Conservation (phyloP, 2,113 vertebrate species). For the Maccullochella peelii region DNA sequence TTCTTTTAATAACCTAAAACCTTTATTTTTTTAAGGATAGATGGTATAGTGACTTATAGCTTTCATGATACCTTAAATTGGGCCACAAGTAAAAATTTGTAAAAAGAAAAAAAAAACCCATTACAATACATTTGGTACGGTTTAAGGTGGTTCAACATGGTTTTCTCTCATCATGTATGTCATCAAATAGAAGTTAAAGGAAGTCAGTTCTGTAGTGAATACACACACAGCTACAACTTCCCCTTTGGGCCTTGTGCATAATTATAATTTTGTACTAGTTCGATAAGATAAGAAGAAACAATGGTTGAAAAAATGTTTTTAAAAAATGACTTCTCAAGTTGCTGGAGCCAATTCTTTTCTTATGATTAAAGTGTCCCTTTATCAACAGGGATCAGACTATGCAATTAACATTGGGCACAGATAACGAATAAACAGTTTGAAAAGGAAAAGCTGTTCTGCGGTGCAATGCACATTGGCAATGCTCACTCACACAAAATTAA, state of each 20-base stretch:
- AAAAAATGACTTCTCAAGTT: slow-evolving; percentile 50
- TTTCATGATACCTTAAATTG: neutral
- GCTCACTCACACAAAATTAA: slow-evolving; percentile 42
- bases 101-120: neutral
- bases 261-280: slow-evolving; percentile 69
- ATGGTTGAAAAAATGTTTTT: slow-evolving; percentile 43
- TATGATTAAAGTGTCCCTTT: slow-evolving; percentile 71
- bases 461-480: slow-evolving; percentile 38
- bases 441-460: slow-evolving; percentile 51
- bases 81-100: neutral
- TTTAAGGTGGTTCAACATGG: neutral
- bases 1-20: neutral
- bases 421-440: slow-evolving; percentile 61
- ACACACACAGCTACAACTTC: slow-evolving; percentile 42
- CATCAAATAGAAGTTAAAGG: slow-evolving; percentile 53
- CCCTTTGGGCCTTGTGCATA: slow-evolving; percentile 64
- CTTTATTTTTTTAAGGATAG: neutral
- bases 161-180: slow-evolving; percentile 9
- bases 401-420: slow-evolving; percentile 74
- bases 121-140: neutral
- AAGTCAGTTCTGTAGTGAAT: slow-evolving; percentile 43
- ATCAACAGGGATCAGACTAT: slow-evolving; percentile 72
- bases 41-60: neutral
- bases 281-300: slow-evolving; percentile 74
- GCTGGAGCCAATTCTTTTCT: slow-evolving; percentile 71